Evolutionary conservation across 2,797 vertebrate species (phyloP), one percentile per base, ranked within the genome.

Genomic region (Sebastes taczanowskii): DNA sequence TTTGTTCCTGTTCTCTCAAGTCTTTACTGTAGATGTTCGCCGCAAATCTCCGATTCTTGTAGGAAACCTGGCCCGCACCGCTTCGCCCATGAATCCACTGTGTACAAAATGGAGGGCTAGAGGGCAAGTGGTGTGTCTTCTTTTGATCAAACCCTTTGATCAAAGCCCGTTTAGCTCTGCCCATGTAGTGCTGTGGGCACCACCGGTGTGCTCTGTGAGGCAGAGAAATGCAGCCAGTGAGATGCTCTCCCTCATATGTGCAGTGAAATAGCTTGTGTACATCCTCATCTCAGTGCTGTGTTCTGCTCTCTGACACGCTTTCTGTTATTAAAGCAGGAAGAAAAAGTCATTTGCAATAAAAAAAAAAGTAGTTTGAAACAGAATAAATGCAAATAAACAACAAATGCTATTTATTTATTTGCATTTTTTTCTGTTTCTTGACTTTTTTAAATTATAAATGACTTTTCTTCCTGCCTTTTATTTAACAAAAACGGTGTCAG

Each of bases 121-220:
- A 94, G 94, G 94, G 94, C 93, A 95, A 94, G 92, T 89, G 91
- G 90, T 88, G 89, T 91, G 93, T 93, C 93, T 95, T 82, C 93
- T 94, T 94, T 95, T 95, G 91, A 95, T 94, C 92, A 94, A 88
- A 93, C 92, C 89, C 88, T 94, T 93, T 94, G 94, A 95, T 95
- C 94, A 95, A 94, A 95, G 94, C 91, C 89, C 91, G 90, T 94
- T 95, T 95, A 95, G 93, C 93, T 93, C 92, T 91, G 92, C 93
- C 94, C 94, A 91, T 95, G 94, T 94, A 95, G 94, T 90, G 94
- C 94, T 95, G 91, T 94, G 92, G 93, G 93, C 94, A 94, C 93
- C 93, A 90, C 89, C 93, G 90, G 91, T 90, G 91, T 91, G 91
- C 92, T 91, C 89, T 66, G 88, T 77, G 88, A 92, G 89, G 82